Evolutionary conservation across 2,888 invertebrate genomes (phyloP).

Genomic region (Polyommatus iphigenia): DNA sequence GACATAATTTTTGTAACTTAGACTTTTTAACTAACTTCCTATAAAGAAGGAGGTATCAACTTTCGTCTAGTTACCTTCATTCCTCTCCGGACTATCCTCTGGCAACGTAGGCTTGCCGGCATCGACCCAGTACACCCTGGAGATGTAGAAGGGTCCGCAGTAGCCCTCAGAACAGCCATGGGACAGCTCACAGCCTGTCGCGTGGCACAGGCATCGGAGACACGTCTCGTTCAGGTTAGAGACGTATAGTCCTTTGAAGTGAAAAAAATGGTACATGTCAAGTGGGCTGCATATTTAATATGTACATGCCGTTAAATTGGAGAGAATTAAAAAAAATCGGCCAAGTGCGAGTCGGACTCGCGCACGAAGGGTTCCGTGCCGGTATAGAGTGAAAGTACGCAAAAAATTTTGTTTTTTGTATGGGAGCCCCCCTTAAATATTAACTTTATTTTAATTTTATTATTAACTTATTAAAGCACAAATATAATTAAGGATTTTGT

Average conservation of each 20-base stretch:
- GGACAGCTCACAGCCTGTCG: slow-evolving; percentile 77
- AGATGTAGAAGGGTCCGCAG: slow-evolving; percentile 83
- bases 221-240: slow-evolving; percentile 77
- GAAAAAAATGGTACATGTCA: not conserved
- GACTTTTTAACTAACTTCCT: not conserved
- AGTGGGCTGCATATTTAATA: not conserved
- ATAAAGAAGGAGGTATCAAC: not conserved
- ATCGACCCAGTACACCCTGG: slow-evolving; percentile 83
- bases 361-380: no score
- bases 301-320: no score
- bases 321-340: not conserved
- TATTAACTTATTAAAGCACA: no score
- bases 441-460: no score
- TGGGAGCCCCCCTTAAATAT: no score
- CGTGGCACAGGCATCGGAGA: slow-evolving; percentile 80
- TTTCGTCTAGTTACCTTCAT: slow-evolving; percentile 54
- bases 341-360: no score
- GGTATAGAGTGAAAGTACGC: no score
- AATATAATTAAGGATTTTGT: no score
- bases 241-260: slow-evolving; percentile 57
- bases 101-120: slow-evolving; percentile 80
- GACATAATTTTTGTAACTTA: no score
- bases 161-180: slow-evolving; percentile 78
- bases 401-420: no score
- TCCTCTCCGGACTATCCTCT: slow-evolving; percentile 77